Percentiles rank a stretch among this genome's conserved stretches.
Conservation (phyloP, 2,888 invertebrate species). For the Apotomis capreana region DNA sequence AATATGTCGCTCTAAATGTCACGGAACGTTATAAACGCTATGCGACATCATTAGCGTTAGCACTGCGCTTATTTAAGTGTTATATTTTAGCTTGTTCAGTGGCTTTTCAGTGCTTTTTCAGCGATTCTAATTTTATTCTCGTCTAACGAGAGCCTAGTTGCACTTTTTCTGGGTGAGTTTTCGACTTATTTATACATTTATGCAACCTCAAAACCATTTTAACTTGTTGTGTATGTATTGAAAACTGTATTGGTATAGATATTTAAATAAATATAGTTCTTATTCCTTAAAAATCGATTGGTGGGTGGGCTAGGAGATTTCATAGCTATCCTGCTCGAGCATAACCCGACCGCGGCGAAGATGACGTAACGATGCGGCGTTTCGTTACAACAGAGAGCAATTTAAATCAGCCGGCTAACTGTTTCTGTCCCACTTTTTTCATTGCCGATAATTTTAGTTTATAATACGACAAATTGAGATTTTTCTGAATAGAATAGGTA, state of each 20-base stretch:
- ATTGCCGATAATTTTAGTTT: constrained; percentile 51
- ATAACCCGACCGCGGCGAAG: constrained; percentile 68
- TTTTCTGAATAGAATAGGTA: constrained; percentile 65
- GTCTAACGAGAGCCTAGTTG: constrained; percentile 68
- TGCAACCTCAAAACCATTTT: constrained; percentile 7
- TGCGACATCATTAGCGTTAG: constrained; percentile 52
- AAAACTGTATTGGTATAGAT: constrained; percentile 49
- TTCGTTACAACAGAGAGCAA: constrained; percentile 55
- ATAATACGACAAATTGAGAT: constrained; percentile 42
- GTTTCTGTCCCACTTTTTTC: constrained; percentile 60
- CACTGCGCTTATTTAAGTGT: constrained; percentile 63
- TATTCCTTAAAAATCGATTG: constrained; percentile 80
- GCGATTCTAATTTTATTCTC: constrained; percentile 79
- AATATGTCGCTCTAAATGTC: constrained; percentile 72
- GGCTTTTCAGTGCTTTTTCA: constrained; percentile 75
- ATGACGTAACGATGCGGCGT: constrained; percentile 69
- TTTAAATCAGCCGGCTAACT: constrained; percentile 63
- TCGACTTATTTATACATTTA: constrained; percentile 54
- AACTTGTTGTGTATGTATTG: constrained; percentile 42
- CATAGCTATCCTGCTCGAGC: constrained; percentile 61
- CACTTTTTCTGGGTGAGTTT: constrained; percentile 75
- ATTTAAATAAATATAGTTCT: constrained; percentile 52
- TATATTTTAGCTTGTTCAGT: constrained; percentile 64
- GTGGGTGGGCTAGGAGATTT: constrained; percentile 75
- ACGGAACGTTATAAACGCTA: constrained; percentile 55